Conservation (phyloP, 2,888 invertebrate species). For the Eupithecia vulgata region DNA sequence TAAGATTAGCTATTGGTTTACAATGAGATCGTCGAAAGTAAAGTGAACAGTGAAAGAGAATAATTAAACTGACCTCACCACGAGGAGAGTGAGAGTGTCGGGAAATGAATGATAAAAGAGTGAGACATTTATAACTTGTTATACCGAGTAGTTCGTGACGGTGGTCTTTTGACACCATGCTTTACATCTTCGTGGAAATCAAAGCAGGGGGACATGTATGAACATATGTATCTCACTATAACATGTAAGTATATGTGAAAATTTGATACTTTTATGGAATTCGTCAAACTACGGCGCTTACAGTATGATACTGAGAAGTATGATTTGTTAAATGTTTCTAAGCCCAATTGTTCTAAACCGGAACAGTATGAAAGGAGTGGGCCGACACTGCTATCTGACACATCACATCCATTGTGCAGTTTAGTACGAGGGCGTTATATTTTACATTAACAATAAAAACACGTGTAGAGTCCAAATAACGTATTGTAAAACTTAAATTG, state of each 20-base stretch:
- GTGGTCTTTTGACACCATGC: not conserved
- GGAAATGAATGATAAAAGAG: not conserved
- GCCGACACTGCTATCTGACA: not conserved
- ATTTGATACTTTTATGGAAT: not conserved
- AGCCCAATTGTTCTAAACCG: constrained; percentile 2
- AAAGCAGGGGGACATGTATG: not conserved
- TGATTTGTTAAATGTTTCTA: not conserved
- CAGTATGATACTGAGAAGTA: not conserved
- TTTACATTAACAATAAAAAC: not conserved
- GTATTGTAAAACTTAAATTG: constrained; percentile 19
- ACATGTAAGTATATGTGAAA: not conserved
- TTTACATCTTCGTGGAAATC: not conserved
- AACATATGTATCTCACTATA: no score
- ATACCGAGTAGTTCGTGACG: not conserved
- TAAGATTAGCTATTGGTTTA: not conserved
- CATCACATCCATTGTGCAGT: constrained; percentile 11
- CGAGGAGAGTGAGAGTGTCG: not conserved
- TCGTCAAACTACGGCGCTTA: not conserved
- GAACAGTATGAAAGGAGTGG: constrained; percentile 2
- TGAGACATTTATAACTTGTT: not conserved
- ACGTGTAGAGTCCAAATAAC: constrained; percentile 12
- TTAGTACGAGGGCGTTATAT: constrained; percentile 4
- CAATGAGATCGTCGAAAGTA: not conserved
- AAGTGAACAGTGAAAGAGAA: not conserved
- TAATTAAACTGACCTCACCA: not conserved